Percentiles rank a stretch among this genome's conserved stretches.
Evolutionary conservation across 2,888 invertebrate genomes (phyloP).

Genomic region (Ceraclea dissimilis): DNA sequence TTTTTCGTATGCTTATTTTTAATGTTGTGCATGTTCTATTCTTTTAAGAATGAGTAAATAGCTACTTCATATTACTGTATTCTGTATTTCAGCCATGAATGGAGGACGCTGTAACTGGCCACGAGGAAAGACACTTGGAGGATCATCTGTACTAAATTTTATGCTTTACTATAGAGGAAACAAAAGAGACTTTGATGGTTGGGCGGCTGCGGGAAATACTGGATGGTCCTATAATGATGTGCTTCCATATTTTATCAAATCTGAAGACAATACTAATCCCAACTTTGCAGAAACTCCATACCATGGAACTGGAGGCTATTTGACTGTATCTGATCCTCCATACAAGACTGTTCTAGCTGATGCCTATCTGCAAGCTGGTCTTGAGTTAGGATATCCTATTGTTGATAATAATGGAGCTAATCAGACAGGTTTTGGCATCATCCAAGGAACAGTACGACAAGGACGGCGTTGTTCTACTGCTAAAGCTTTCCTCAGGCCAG

Average conservation of each 20-base stretch:
- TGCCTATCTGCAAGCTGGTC: conserved; percentile 37
- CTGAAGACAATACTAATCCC: conserved; percentile 32
- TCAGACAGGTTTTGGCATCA: conserved; percentile 43
- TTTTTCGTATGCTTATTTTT: no score
- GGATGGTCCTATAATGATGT: conserved; percentile 51
- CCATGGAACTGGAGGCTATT: conserved; percentile 38
- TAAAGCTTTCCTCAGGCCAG: conserved; percentile 42
- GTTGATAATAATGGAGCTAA: conserved; percentile 36
- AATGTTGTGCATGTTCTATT: no score
- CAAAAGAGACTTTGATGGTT: conserved; percentile 45
- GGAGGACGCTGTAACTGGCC: conserved; percentile 46
- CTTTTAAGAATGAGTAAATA: no score
- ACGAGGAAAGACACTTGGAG: conserved; percentile 58
- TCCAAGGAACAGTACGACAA: conserved; percentile 39
- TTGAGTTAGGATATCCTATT: conserved; percentile 39
- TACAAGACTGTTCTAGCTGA: conserved; percentile 34
- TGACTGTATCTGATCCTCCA: conserved; percentile 35
- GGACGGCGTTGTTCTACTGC: conserved; percentile 46
- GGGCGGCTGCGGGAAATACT: conserved; percentile 46
- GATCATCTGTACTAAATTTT: conserved; percentile 53
- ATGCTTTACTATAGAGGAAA: conserved; percentile 55
- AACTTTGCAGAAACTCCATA: conserved; percentile 29
- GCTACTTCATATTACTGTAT: no score
- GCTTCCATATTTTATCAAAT: conserved; percentile 42
- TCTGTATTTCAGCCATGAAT: conserved; percentile 33